Base-by-base conservation (phyloP, 2,888 invertebrate genomes). In the Drosophila lutescens region DNA sequence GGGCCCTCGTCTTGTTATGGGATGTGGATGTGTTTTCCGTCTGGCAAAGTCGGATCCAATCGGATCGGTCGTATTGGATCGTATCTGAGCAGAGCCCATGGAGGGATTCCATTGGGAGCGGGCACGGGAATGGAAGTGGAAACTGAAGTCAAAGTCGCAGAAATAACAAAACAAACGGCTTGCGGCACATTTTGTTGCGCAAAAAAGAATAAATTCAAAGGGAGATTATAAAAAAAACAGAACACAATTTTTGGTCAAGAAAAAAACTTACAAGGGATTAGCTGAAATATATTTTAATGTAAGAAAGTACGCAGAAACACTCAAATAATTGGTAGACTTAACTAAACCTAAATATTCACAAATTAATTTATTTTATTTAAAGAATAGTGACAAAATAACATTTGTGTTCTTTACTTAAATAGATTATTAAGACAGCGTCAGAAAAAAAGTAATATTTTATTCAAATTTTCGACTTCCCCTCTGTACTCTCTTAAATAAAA, bases 181-280 rank as follows among this genome's bases (percentile, higher is more conserved):
- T 70, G 71, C 76, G 72, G 71, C 66, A 67, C 40, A 51, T 76
- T 88, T 69, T 69, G 82, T 77, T 78, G 86, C 65, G 80, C 83
- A 86, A 85, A 82, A 50, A 41, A 56, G 23, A 32, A 20, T 13
- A 40, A 47, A 40, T 49, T 17, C 41, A 71, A 71, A 62, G 67
- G 54, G 59, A 59, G 72, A 69, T 63, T 51, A 50, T n/a, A 67
- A 71, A 67, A 61, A 61, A 67, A 61, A 61, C 54, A 32, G 49
- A 17, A 36, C 12, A 32, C 9, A 23, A 51, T 38, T 17, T 43
- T 43, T 20, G 10, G 4, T 43, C 0, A 5, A 10, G 20, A 43
- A 20, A 20, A 41, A 43, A 12, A 43, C n/a, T n/a, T n/a, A n/a
- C 38, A 38, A n/a, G n/a, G 38, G 30, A 30, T 30, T 30, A 30